Conservation (phyloP, 2,888 invertebrate species). For the Laothoe populi region DNA sequence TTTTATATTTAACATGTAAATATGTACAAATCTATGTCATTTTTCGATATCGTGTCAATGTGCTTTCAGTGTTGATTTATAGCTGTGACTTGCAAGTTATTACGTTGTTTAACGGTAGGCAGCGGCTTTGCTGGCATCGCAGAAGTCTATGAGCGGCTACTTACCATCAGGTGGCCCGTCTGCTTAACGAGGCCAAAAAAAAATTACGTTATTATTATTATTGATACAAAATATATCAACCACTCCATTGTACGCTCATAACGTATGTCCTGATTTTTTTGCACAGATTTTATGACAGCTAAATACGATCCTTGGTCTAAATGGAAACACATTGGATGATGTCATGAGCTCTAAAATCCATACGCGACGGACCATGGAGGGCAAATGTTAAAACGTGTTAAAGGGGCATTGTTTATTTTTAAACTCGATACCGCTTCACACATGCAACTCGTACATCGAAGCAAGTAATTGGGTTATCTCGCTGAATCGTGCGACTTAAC, state of each 20-base stretch:
- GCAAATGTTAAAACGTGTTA: slow-evolving; percentile 41
- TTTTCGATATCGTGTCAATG: background rate
- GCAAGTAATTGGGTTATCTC: slow-evolving; percentile 44
- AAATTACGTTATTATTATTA: too few species aligned
- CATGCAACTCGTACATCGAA: slow-evolving; percentile 29
- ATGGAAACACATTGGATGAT: slow-evolving; percentile 57
- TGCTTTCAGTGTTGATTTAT: background rate
- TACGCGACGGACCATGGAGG: slow-evolving; percentile 56
- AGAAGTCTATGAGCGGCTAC: too few species aligned
- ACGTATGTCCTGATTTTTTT: slow-evolving; percentile 18
- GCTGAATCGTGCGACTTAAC: slow-evolving; percentile 36
- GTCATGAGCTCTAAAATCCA: slow-evolving; percentile 60
- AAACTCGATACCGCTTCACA: slow-evolving; percentile 9
- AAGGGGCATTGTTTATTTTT: slow-evolving; percentile 22
- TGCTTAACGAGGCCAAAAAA: too few species aligned
- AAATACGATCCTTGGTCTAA: slow-evolving; percentile 41
- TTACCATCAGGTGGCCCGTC: too few species aligned
- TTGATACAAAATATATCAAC: slow-evolving; percentile 27
- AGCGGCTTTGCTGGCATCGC: too few species aligned
- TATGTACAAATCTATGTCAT: background rate
- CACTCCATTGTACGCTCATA: slow-evolving; percentile 15
- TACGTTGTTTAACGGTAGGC: too few species aligned
- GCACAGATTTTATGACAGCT: slow-evolving; percentile 7
- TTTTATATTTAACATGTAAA: background rate
- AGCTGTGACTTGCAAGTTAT: background rate